Conservation (phyloP, 2,797 vertebrate genomes). For the Tachyglossus aculeatus region DNA sequence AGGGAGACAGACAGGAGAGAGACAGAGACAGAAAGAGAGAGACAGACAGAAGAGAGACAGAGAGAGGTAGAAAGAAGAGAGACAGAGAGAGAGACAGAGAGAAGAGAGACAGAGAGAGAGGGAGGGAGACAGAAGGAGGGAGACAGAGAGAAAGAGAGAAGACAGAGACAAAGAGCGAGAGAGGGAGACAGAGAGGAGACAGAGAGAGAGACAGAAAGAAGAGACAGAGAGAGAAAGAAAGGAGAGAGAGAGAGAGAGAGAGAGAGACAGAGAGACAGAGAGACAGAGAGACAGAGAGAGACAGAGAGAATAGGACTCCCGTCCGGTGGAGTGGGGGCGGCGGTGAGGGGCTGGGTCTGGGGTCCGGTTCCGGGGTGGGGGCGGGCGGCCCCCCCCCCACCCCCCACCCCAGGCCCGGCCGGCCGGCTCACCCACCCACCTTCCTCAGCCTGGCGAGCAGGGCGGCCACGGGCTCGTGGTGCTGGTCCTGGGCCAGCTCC, state of each 20-base stretch:
- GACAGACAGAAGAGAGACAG: not conserved
- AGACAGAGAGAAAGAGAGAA: not conserved
- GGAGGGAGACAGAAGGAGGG: not conserved
- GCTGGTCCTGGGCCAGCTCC: slow-evolving; percentile 88
- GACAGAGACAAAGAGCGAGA: not conserved
- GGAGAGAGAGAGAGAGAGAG: not conserved
- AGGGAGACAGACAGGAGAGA: no score
- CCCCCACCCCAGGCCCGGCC: no score
- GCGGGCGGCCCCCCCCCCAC: no score
- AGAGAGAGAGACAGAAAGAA: not conserved
- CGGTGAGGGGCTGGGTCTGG: no score
- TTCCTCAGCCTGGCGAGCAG: slow-evolving; percentile 91
- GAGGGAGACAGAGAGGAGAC: not conserved
- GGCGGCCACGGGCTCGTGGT: slow-evolving; percentile 85
- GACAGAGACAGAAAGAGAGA: not conserved
- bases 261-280: not conserved
- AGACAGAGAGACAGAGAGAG: not conserved
- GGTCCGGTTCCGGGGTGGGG: no score
- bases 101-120: not conserved
- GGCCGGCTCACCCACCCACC: no score
- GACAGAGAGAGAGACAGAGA: not conserved
- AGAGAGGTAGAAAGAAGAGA: not conserved
- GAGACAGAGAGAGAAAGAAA: not conserved
- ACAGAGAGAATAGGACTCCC: no score
- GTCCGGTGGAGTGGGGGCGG: no score